A percentile compares a stretch with the other conserved stretches of the same genome.
phyloP scores from a whole-genome alignment of 2,113 vertebrate genomes.

The Grus americana region DNA sequence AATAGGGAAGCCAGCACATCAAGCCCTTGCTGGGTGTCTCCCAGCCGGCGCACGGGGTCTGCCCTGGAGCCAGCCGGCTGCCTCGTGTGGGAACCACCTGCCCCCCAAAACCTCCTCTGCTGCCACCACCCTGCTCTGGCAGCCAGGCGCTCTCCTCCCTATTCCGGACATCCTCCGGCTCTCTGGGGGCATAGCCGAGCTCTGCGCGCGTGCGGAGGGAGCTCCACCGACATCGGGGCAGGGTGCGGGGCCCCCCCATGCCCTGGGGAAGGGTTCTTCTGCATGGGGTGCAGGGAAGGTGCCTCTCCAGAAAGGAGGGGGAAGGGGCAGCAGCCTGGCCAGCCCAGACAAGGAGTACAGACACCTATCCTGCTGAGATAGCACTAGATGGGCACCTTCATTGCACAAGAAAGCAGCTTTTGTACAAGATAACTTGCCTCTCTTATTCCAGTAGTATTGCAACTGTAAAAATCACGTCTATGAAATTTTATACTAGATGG shows the following conservation, averaged over 20 bases:
- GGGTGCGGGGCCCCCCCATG: background rate
- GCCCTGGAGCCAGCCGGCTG: background rate
- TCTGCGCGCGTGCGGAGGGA: fast-evolving
- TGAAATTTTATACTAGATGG: background rate
- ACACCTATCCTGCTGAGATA: background rate
- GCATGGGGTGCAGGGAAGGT: background rate
- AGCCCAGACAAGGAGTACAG: background rate
- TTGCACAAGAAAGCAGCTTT: background rate
- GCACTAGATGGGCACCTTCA: fast-evolving
- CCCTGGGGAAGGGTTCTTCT: background rate
- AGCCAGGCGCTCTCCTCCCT: background rate
- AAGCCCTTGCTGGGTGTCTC: too few relatives aligned
- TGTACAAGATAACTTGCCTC: background rate
- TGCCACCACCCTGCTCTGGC: background rate
- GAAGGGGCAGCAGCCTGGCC: background rate
- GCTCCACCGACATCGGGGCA: fast-evolving
- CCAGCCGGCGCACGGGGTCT: fast-evolving
- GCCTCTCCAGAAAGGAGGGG: background rate
- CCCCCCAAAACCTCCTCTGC: background rate
- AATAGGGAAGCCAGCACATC: background rate
- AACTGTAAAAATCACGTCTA: background rate
- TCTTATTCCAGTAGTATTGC: background rate
- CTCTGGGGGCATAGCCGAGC: fast-evolving
- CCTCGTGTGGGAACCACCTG: background rate
- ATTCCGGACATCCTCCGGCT: too few relatives aligned